Evolutionary conservation across 2,113 vertebrate genomes (phyloP), one percentile per base, ranked within the genome.

Genomic region (Sminthopsis crassicaudata): DNA sequence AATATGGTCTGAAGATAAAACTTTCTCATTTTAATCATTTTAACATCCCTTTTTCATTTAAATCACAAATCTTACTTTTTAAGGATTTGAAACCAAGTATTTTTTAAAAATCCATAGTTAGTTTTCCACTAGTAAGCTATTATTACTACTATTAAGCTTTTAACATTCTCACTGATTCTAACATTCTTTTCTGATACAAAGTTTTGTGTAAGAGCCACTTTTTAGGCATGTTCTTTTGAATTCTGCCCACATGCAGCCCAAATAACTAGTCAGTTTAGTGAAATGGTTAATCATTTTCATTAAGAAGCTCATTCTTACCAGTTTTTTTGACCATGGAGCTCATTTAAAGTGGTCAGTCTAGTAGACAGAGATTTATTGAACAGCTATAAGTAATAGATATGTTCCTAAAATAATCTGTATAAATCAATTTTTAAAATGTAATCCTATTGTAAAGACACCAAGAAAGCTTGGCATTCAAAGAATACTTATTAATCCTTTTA

Each of bases 361-460:
- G 8, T 30, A 5, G 0, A 16, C 42, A 91, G 51, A 57, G 0
- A 19, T 46, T 42, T n/a, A 76, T 24, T 42, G 57, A 94, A 48
- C 2, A 52, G 16, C 2, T 0, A 8, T 0, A 0, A 46, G 1
- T 0, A 42, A 42, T 8, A 42, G n/a, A 89, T 51, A 0, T 50
- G 52, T 91, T 88, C 89, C 26, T 24, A 53, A 19, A 53, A 36
- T 27, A 91, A 6, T 48, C 88, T 48, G 10, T 54, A 50, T 76
- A 94, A 92, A 90, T 94, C 26, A 5, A 14, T 91, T 95, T 90
- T 46, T 11, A 91, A 67, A 95, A 92, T 90, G 51, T 0, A 11
- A 42, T 94, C 26, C 36, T 91, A 36, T 91, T 53, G n/a, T 91
- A 42, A 91, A 91, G 51, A 19, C 52, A 91, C 53, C 53, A 54